These are phyloP conservation scores for Steinernema hermaphroditum DNA, from an alignment of 2,888 invertebrate species.

Conservation along the genomic window DNA sequence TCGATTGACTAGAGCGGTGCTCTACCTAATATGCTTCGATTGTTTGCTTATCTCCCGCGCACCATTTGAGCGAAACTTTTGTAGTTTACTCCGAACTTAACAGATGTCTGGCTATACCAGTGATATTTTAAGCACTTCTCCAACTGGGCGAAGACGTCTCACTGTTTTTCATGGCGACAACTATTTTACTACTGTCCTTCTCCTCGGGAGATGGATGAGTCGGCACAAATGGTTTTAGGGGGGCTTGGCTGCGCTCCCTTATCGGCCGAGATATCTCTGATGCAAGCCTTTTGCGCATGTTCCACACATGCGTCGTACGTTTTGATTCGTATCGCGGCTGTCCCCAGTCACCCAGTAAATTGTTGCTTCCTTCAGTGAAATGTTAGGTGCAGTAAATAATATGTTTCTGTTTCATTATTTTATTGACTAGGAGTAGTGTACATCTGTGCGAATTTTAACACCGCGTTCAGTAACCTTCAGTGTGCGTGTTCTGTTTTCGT, in stretches of 20 bases:
- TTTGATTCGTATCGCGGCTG: constrained; percentile 24
- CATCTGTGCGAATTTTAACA: too few species aligned
- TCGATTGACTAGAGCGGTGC: neutral
- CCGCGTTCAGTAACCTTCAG: too few species aligned
- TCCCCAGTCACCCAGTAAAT: neutral
- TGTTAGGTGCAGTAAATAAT: too few species aligned
- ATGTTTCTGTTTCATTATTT: too few species aligned
- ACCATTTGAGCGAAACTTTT: too few species aligned
- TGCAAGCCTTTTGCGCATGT: constrained; percentile 29
- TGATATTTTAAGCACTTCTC: too few species aligned
- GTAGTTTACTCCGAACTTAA: too few species aligned
- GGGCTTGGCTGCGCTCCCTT: constrained; percentile 21
- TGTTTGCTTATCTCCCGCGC: too few species aligned
- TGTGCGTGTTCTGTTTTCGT: neutral
- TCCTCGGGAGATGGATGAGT: constrained; percentile 25
- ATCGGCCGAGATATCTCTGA: constrained; percentile 25
- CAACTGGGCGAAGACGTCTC: neutral
- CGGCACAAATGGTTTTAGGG: neutral
- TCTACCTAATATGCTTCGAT: too few species aligned
- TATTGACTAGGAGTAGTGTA: too few species aligned
- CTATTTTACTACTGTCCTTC: constrained; percentile 13
- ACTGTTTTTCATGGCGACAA: constrained; percentile 20
- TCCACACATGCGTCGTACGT: constrained; percentile 18
- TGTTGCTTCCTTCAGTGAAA: neutral
- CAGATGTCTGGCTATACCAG: too few species aligned